phyloP scores from a whole-genome alignment of 2,888 invertebrate genomes.

The Tanytarsus gracilentus region DNA sequence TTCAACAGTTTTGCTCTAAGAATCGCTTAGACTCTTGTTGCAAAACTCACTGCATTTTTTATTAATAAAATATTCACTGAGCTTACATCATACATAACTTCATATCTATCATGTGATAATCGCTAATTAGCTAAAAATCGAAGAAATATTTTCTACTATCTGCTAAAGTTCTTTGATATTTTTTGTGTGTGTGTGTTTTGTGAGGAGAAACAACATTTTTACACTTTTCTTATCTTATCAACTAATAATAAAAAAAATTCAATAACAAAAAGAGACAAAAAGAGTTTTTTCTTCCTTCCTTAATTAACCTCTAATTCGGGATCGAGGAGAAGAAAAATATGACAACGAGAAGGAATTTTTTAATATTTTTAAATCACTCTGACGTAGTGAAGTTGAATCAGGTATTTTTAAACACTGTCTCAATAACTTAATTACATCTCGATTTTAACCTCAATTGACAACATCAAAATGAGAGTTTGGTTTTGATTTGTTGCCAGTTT shows the following conservation, averaged over 20 bases:
- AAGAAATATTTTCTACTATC: neutral
- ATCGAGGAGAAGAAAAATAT: no score
- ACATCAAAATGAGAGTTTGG: no score
- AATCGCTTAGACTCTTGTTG: no score
- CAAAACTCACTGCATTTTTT: no score
- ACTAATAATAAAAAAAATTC: no score
- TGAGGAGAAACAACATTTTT: slow-evolving; percentile 22
- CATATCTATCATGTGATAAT: no score
- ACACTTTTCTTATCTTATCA: slow-evolving; percentile 14
- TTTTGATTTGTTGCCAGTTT: neutral
- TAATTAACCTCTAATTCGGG: no score
- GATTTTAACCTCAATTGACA: neutral
- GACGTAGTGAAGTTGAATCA: neutral
- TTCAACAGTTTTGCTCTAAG: no score
- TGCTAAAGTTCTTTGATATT: slow-evolving; percentile 26
- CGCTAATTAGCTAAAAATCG: neutral
- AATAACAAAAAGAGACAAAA: slow-evolving; percentile 21
- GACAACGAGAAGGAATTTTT: no score
- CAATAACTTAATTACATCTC: slow-evolving; percentile 1
- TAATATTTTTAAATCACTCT: neutral
- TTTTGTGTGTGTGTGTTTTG: neutral
- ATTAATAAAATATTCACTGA: no score
- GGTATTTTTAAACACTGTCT: neutral
- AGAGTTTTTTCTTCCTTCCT: no score
- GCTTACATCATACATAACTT: no score